phyloP scores from a whole-genome alignment of 2,797 vertebrate genomes.

The Pempheris klunzingeri region DNA sequence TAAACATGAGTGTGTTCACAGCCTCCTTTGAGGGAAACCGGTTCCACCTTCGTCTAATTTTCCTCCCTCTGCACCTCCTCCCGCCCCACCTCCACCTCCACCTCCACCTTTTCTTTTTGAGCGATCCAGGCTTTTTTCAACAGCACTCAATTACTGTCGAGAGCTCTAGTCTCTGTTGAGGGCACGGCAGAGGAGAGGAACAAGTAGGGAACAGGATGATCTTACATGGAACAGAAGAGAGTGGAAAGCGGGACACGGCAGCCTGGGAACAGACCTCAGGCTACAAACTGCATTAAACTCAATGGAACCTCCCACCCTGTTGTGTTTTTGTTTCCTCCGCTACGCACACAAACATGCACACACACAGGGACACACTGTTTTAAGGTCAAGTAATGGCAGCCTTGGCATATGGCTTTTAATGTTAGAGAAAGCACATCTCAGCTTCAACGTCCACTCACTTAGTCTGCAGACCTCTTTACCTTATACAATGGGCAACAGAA shows the following conservation, averaged over 20 bases:
- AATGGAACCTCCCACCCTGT: slow-evolving; percentile 37
- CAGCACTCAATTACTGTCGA: slow-evolving; percentile 60
- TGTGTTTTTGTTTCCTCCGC: slow-evolving; percentile 29
- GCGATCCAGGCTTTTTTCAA: slow-evolving; percentile 52
- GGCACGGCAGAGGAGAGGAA: slow-evolving; percentile 39
- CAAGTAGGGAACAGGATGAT: slow-evolving; percentile 60
- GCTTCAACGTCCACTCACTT: slow-evolving; percentile 6
- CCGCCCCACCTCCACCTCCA: neutral
- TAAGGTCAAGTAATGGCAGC: slow-evolving; percentile 49
- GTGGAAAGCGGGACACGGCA: slow-evolving; percentile 57
- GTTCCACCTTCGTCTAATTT: slow-evolving; percentile 31
- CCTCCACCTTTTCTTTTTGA: slow-evolving; percentile 33
- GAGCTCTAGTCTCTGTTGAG: slow-evolving; percentile 53
- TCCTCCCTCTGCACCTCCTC: slow-evolving; percentile 13
- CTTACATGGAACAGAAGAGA: slow-evolving; percentile 49
- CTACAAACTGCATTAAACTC: slow-evolving; percentile 72
- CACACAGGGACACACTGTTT: slow-evolving; percentile 27
- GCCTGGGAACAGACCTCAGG: slow-evolving; percentile 63
- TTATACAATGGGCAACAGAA: neutral
- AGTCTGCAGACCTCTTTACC: slow-evolving; percentile 11
- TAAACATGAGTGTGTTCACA: slow-evolving; percentile 15
- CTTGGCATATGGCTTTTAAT: slow-evolving; percentile 18
- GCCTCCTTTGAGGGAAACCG: slow-evolving; percentile 47
- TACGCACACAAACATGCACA: slow-evolving; percentile 6
- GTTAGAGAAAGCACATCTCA: slow-evolving; percentile 16